phyloP scores from a whole-genome alignment of 2,113 vertebrate genomes.

The Seriola dumerili region DNA sequence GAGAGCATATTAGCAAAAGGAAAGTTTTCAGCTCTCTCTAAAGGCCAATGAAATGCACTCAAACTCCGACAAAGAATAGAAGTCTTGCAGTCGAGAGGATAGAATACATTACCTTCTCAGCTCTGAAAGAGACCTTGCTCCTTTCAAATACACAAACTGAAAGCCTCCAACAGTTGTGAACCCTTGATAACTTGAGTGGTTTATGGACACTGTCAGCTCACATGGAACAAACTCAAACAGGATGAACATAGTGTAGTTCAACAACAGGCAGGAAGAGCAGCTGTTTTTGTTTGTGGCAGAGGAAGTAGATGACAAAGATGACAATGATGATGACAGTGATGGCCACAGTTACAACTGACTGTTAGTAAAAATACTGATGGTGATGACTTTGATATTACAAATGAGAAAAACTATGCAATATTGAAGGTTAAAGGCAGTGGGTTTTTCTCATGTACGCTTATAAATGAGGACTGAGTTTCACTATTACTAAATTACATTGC shows the following conservation, averaged over 20 bases:
- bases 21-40: conserved; percentile 52
- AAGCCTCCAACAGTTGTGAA: conserved; percentile 48
- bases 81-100: conserved; percentile 29
- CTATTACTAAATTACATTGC: background rate
- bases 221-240: conserved; percentile 38
- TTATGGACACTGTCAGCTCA: conserved; percentile 41
- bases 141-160: conserved; percentile 46
- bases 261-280: background rate
- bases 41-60: conserved; percentile 58
- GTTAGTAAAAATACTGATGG: background rate
- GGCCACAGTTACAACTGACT: background rate
- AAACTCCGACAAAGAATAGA: conserved; percentile 40
- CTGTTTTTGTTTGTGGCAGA: background rate
- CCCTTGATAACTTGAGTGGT: conserved; percentile 41
- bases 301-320: background rate
- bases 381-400: background rate
- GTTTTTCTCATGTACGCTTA: no score
- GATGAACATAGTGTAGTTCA: background rate
- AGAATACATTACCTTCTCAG: conserved; percentile 57
- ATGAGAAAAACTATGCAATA: background rate
- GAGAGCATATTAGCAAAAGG: conserved; percentile 23
- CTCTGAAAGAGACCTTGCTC: conserved; percentile 42
- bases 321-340: background rate
- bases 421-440: background rate
- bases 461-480: no score